A percentile compares a stretch with the other conserved stretches of the same genome.
Evolutionary conservation across 1,140 invertebrate genomes (phyloP).

Genomic region (Psilanteris sp.): DNA sequence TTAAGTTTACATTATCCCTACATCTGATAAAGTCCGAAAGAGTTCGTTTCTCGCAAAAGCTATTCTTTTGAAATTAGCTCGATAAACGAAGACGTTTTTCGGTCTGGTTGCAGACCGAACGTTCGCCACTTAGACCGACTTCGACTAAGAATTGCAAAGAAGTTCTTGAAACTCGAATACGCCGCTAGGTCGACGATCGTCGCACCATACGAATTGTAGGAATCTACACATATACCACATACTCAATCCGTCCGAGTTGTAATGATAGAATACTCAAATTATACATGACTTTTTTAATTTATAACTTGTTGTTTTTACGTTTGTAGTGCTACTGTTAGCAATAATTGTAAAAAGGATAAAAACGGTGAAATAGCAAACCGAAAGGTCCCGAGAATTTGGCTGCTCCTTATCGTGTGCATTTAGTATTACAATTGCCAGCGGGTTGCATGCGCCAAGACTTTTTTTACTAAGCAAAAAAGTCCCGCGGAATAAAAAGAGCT

Average conservation of each 20-base stretch:
- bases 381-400: constrained; percentile 27
- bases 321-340: constrained; percentile 44
- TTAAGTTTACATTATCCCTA: too few species aligned
- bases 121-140: too few species aligned
- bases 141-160: constrained; percentile 2
- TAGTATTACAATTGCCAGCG: constrained; percentile 58
- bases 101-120: too few species aligned
- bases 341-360: constrained; percentile 12
- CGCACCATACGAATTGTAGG: too few species aligned
- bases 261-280: constrained; percentile 60
- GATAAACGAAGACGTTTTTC: too few species aligned
- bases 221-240: background rate
- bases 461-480: background rate
- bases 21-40: too few species aligned
- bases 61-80: too few species aligned
- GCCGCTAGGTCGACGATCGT: constrained; percentile 1
- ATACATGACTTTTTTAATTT: constrained; percentile 62
- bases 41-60: too few species aligned
- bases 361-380: too few species aligned
- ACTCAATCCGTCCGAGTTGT: constrained; percentile 53
- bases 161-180: constrained; percentile 3
- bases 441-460: constrained; percentile 37
- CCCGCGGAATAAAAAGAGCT: constrained; percentile 2
- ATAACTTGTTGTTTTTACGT: constrained; percentile 61
- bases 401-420: constrained; percentile 57